These are phyloP conservation scores for Aricia artaxerxes DNA, from an alignment of 2,888 invertebrate genomes.

Conservation along the genomic window DNA sequence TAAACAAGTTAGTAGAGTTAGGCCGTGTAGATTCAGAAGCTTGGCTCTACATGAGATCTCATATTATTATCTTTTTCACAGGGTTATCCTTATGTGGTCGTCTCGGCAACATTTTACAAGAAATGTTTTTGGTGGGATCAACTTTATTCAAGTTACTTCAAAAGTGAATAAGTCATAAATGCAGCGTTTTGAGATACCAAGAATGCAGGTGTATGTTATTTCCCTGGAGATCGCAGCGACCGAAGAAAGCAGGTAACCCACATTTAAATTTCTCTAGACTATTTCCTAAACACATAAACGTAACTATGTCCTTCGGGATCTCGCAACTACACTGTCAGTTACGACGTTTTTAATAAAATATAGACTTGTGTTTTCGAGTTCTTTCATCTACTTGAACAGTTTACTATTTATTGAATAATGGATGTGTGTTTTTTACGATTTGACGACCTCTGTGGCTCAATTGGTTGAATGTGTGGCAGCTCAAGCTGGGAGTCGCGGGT, in stretches of 20 bases:
- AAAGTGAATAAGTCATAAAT: conserved; percentile 11
- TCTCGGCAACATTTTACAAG: too few species aligned
- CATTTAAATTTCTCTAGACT: conserved; percentile 22
- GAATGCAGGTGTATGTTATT: conserved; percentile 4
- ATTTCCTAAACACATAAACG: conserved; percentile 22
- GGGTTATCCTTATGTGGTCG: too few species aligned
- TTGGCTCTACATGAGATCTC: too few species aligned
- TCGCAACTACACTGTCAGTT: conserved; percentile 9
- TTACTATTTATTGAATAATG: too few species aligned
- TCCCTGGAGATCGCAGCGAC: background rate
- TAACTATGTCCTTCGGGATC: conserved; percentile 16
- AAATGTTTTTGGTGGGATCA: too few species aligned
- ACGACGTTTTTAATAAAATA: conserved; percentile 10
- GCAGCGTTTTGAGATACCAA: conserved; percentile 12
- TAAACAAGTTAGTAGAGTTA: too few species aligned
- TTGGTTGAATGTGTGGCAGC: too few species aligned
- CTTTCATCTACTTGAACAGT: background rate
- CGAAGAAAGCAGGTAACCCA: conserved; percentile 23
- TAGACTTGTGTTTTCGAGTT: background rate
- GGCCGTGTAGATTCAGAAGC: too few species aligned
- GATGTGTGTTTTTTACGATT: too few species aligned
- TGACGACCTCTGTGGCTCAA: too few species aligned
- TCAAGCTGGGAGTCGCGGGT: too few species aligned
- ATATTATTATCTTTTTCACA: too few species aligned
- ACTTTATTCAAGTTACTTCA: background rate